Evolutionary conservation across 2,888 invertebrate species (phyloP).

Genomic region (Pseudococcus viburni): DNA sequence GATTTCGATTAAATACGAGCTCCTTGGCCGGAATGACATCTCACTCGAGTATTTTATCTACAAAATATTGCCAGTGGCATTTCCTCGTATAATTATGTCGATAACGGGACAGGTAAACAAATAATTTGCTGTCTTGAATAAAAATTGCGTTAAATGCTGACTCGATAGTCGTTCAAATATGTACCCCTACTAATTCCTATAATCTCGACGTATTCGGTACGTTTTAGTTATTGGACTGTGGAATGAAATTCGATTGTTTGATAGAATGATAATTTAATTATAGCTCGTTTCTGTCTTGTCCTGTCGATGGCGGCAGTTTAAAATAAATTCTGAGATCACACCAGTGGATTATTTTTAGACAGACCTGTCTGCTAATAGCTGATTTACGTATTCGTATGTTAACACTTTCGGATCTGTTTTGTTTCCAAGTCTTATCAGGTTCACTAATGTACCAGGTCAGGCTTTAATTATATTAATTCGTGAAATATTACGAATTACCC

Average conservation of each 20-base stretch:
- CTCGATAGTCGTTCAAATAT: not conserved
- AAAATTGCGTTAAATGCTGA: constrained; percentile 1
- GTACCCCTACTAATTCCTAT: not conserved
- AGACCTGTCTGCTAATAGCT: constrained; percentile 36
- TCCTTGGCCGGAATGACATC: not conserved
- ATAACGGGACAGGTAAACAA: constrained; percentile 41
- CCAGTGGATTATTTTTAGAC: constrained; percentile 44
- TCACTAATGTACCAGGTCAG: constrained; percentile 37
- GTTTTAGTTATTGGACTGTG: not conserved
- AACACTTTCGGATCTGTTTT: constrained; percentile 45
- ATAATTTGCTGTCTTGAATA: constrained; percentile 31
- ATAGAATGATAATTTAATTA: constrained; percentile 29
- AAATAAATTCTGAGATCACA: constrained; percentile 47
- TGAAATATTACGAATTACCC: not conserved
- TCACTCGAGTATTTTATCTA: not conserved
- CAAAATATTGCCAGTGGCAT: not conserved
- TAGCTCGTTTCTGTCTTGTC: constrained; percentile 4
- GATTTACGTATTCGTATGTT: constrained; percentile 48
- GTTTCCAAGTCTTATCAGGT: constrained; percentile 45
- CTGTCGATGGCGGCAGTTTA: constrained; percentile 47
- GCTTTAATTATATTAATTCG: constrained; percentile 3
- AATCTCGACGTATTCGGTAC: constrained; percentile 5
- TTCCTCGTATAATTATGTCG: constrained; percentile 24
- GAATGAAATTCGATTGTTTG: constrained; percentile 18
- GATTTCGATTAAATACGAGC: not conserved